Evolutionary conservation across 1,140 invertebrate genomes (phyloP).

Genomic region (Nasonia longicornis): DNA sequence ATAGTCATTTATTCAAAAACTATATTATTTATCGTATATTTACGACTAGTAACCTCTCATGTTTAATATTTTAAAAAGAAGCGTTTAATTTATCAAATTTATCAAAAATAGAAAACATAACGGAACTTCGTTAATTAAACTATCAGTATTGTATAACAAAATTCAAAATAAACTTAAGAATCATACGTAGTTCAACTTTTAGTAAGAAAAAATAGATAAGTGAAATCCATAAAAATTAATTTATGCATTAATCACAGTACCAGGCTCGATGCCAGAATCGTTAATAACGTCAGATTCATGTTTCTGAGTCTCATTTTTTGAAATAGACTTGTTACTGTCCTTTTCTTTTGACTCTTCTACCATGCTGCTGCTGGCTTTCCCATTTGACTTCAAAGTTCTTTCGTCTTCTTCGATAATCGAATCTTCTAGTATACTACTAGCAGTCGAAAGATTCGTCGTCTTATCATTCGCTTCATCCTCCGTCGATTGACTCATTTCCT

Average conservation of each 20-base stretch:
- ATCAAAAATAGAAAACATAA: conserved; percentile 43
- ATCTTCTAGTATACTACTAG: conserved; percentile 39
- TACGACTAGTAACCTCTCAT: conserved; percentile 40
- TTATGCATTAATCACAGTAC: conserved; percentile 40
- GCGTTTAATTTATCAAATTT: conserved; percentile 26
- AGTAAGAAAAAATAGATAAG: conserved; percentile 32
- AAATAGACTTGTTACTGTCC: conserved; percentile 22
- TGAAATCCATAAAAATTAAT: conserved; percentile 27
- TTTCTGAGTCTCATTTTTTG: conserved; percentile 34
- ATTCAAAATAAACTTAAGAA: conserved; percentile 36
- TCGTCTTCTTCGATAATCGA: conserved; percentile 32
- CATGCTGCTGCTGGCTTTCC: conserved; percentile 22
- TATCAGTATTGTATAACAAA: conserved; percentile 40
- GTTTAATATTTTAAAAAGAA: conserved; percentile 41
- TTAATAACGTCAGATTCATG: conserved; percentile 39
- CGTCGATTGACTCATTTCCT: conserved; percentile 25
- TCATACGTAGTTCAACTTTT: conserved; percentile 23
- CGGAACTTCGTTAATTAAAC: conserved; percentile 28
- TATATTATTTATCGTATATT: conserved; percentile 46
- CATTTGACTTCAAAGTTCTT: conserved; percentile 13
- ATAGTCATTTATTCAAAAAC: conserved; percentile 49
- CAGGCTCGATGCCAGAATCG: conserved; percentile 45
- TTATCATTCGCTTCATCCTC: conserved; percentile 42
- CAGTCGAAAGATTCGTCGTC: conserved; percentile 29
- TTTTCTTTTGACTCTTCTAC: conserved; percentile 39